phyloP scores from a whole-genome alignment of 1,140 invertebrate genomes.

The Armadillidium nasatum region DNA sequence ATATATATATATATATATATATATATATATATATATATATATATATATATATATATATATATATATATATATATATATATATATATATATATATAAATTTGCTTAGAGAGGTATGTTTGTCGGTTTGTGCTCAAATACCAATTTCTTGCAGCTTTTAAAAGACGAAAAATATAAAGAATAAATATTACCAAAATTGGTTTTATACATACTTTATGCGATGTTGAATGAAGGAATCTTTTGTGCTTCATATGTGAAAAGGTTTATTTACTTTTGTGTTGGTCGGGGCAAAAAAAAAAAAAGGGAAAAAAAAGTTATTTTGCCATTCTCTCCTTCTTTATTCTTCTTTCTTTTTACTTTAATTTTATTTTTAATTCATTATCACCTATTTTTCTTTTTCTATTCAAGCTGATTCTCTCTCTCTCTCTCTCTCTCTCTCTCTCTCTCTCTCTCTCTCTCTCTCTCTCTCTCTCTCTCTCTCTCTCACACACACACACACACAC shows the following conservation, averaged over 20 bases:
- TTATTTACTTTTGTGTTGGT: not conserved
- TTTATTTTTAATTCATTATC: not conserved
- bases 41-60: conserved; percentile 1
- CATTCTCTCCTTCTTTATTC: not conserved
- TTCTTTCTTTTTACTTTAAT: not conserved
- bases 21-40: conserved; percentile 27
- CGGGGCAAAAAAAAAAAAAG: not conserved
- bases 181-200: not conserved
- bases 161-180: no score
- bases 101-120: no score
- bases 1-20: conserved; percentile 27
- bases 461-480: no score
- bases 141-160: no score
- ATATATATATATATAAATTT: no score
- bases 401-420: no score
- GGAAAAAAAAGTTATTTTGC: not conserved
- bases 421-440: no score
- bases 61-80: no score
- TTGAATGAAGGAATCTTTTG: conserved; percentile 1
- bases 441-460: no score
- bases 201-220: not conserved
- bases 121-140: no score
- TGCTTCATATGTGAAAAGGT: not conserved
- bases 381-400: no score
- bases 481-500: no score